phyloP scores from a whole-genome alignment of 2,888 invertebrate species.

The Drosophila bunnanda region DNA sequence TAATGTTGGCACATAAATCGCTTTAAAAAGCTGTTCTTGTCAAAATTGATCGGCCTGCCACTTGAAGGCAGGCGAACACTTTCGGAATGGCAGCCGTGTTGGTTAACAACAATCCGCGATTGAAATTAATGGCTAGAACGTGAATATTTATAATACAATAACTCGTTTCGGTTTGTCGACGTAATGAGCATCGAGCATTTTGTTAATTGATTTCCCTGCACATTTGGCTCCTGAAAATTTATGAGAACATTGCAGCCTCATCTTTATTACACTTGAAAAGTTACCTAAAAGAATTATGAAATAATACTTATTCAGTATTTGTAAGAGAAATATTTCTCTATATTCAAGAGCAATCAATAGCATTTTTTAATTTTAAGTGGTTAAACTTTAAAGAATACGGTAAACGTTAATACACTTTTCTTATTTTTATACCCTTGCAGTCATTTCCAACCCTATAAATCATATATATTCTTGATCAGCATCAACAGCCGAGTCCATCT shows the following conservation, averaged over 20 bases:
- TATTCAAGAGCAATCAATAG: not conserved
- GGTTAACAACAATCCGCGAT: slow-evolving; percentile 29
- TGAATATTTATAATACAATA: slow-evolving; percentile 41
- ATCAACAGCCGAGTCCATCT: too few species aligned
- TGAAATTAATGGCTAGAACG: slow-evolving; percentile 39
- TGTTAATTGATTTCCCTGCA: slow-evolving; percentile 52
- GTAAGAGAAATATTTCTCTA: not conserved
- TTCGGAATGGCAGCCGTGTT: slow-evolving; percentile 21
- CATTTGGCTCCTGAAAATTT: slow-evolving; percentile 39
- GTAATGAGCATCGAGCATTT: slow-evolving; percentile 46
- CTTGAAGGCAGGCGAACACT: slow-evolving; percentile 24
- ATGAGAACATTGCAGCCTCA: slow-evolving; percentile 23
- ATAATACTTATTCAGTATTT: not conserved
- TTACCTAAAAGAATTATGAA: not conserved
- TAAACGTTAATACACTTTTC: too few species aligned
- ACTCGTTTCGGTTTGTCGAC: slow-evolving; percentile 32
- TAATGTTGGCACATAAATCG: slow-evolving; percentile 43
- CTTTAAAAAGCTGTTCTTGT: slow-evolving; percentile 16
- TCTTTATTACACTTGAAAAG: slow-evolving; percentile 3
- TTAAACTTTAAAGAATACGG: too few species aligned
- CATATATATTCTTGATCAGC: too few species aligned
- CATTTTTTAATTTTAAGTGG: not conserved
- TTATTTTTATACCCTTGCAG: too few species aligned
- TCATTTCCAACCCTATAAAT: too few species aligned
- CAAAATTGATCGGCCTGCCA: slow-evolving; percentile 41